Conservation (phyloP, 2,888 invertebrate genomes). For the Sinhomidia bicolor region DNA sequence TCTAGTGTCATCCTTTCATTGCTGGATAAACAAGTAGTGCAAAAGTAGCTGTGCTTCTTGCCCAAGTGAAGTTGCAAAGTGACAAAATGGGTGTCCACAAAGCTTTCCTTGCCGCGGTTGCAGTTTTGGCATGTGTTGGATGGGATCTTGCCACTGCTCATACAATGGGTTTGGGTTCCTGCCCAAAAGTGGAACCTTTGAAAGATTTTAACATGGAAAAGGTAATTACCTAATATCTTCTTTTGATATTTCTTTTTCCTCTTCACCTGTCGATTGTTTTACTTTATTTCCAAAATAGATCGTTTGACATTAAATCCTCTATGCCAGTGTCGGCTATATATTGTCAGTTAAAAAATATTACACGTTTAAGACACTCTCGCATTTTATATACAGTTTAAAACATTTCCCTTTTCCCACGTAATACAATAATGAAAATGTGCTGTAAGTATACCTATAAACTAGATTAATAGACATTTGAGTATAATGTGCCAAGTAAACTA, state of each 20-base stretch:
- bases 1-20: not conserved
- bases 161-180: constrained; percentile 88
- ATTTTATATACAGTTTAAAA: not conserved
- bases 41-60: not conserved
- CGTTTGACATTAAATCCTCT: too few relatives aligned
- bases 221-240: constrained; percentile 83
- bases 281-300: too few relatives aligned
- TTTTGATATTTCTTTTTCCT: not conserved
- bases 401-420: not conserved
- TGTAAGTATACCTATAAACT: too few relatives aligned
- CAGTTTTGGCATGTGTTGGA: constrained; percentile 27
- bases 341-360: not conserved
- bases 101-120: not conserved
- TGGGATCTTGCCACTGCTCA: constrained; percentile 58
- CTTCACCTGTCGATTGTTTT: too few relatives aligned
- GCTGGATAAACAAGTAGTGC: not conserved
- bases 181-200: constrained; percentile 89
- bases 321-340: too few relatives aligned
- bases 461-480: too few relatives aligned
- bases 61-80: not conserved
- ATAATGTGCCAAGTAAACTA: too few relatives aligned
- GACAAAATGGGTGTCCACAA: constrained; percentile 24
- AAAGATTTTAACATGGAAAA: constrained; percentile 88
- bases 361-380: too few relatives aligned
- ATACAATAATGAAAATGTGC: too few relatives aligned